Base-by-base conservation (phyloP, 1,140 invertebrate genomes). In the Brachionus sp. region DNA sequence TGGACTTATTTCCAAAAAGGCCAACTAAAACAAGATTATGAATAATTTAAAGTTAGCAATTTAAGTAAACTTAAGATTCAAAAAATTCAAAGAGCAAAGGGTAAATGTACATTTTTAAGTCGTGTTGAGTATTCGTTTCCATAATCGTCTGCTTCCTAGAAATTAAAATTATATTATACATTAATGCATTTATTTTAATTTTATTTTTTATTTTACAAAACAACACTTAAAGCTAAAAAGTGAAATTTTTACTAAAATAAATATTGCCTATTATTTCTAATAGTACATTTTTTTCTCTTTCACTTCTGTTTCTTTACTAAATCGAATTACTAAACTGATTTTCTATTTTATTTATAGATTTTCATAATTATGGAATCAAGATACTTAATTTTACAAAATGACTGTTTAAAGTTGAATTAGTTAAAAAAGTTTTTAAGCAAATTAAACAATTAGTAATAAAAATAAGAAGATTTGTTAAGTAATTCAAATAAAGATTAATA, bases 1-100 rank as follows among this genome's bases (percentile, higher is more conserved):
- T 13, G 77, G 77, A 35, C 50, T 80, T 57, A 80, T 80, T 42
- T 57, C 77, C 77, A 80, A 66, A 19, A 80, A 66, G 10, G 77
- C 77, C 10, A 44, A 10, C 77, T 80, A 25, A 33, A 80, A 80
- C 9, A 80, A 66, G 62, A 80, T 16, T 13, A 29, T 53, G 6
- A 29, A 39, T 29, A 19, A 12, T 23, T 23, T 5, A 3, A 50
- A 53, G 2, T 33, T 13, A 16, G 13, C 23, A 23, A 33, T 33
- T 13, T 6, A 33, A 39, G 1, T 29, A 29, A 78, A 78, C 9
- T 33, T 78, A 23, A 50, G 19, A 10, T 29, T 77, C 42, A 5
- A 77, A 50, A 42, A 10, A 73, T 39, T 39, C 16, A 73, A 35
- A 10, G 37, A 73, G 68, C 13, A 73, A n/a, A 42, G 19, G 23